Conservation (phyloP, 1,140 invertebrate species). For the Protaetia brevitarsis region DNA sequence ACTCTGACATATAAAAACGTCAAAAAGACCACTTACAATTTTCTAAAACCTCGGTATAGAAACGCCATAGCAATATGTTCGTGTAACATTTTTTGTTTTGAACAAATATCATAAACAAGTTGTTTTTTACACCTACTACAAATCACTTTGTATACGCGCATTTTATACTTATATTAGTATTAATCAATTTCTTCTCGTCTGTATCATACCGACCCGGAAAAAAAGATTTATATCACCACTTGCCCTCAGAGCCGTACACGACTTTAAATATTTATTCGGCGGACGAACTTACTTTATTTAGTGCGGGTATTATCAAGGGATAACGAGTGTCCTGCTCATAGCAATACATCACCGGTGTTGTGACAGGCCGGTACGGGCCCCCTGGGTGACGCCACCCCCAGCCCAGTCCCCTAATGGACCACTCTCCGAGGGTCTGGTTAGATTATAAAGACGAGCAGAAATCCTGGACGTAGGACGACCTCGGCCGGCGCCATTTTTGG, state of each 20-base stretch:
- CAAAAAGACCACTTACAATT: no score
- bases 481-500: background rate
- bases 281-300: conserved; percentile 22
- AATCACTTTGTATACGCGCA: no score
- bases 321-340: conserved; percentile 23
- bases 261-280: conserved; percentile 23
- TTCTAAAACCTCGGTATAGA: no score
- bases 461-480: background rate
- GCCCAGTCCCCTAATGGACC: conserved; percentile 15
- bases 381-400: background rate
- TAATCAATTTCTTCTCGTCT: no score
- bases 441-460: conserved; percentile 16
- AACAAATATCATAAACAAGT: no score
- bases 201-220: no score
- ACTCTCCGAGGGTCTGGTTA: background rate
- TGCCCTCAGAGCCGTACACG: background rate
- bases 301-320: conserved; percentile 23
- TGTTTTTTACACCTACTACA: no score
- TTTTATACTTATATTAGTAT: no score
- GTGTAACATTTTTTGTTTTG: no score
- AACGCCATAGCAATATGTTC: no score
- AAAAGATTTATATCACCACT: background rate
- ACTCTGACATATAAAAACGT: no score
- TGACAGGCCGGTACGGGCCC: conserved; percentile 10
- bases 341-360: conserved; percentile 25